Conservation (phyloP, 1,140 invertebrate genomes). For the Drosophila carrolli region DNA sequence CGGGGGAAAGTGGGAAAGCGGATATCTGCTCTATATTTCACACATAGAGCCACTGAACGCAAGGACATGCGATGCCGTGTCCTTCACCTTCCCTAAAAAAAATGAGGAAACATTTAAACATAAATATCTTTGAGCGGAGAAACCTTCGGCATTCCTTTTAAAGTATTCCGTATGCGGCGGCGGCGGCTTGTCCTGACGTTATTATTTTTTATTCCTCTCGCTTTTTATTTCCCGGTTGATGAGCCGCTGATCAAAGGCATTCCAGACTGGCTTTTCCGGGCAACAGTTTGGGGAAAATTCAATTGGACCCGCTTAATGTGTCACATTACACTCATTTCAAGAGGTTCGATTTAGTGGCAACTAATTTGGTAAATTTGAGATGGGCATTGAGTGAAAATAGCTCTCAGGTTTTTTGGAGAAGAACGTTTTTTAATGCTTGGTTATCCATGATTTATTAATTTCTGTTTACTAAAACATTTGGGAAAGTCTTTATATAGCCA, state of each 20-base stretch:
- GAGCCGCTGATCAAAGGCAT: constrained; percentile 56
- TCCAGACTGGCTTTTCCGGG: constrained; percentile 20
- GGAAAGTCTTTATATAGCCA: too few relatives aligned
- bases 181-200: constrained; percentile 41
- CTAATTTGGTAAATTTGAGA: constrained; percentile 32
- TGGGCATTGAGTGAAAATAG: not conserved
- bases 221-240: constrained; percentile 31
- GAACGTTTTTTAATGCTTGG: not conserved
- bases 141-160: constrained; percentile 56
- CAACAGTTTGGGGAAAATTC: constrained; percentile 25
- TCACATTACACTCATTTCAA: constrained; percentile 20
- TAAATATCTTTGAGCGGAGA: constrained; percentile 46
- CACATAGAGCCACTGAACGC: constrained; percentile 31
- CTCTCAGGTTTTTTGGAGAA: not conserved
- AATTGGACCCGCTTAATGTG: constrained; percentile 34
- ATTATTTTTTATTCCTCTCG: constrained; percentile 39
- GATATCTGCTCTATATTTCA: constrained; percentile 46
- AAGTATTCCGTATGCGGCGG: constrained; percentile 52
- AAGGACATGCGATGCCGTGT: constrained; percentile 54
- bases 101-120: constrained; percentile 41
- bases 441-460: not conserved
- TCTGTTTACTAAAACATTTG: not conserved
- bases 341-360: constrained; percentile 21
- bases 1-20: constrained; percentile 15
- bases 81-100: constrained; percentile 47